A percentile compares a stretch with the other conserved stretches of the same genome.
phyloP scores from a whole-genome alignment of 2,888 invertebrate genomes.

The Leptinotarsa peninsularis region DNA sequence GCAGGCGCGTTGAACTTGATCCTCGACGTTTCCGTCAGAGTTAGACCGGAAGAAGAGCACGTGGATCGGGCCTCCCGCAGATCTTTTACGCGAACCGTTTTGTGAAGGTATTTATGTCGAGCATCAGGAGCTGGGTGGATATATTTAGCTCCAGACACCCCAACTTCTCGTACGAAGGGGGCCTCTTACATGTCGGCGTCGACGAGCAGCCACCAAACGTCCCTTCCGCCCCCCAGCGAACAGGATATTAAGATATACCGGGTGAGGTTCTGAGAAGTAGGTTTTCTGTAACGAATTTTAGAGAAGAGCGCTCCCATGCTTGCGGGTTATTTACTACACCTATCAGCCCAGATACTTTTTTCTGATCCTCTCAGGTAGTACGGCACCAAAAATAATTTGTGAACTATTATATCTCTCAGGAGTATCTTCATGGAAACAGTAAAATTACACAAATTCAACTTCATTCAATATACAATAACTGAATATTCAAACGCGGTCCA shows the following conservation, averaged over 20 bases:
- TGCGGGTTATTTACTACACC: too few species aligned
- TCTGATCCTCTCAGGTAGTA: too few species aligned
- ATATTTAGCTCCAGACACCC: slow-evolving; percentile 39
- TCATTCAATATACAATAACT: too few species aligned
- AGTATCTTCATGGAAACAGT: too few species aligned
- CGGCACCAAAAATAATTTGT: too few species aligned
- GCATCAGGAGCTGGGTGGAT: slow-evolving; percentile 15
- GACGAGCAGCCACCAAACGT: neutral
- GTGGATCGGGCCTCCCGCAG: slow-evolving; percentile 36
- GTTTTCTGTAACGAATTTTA: too few species aligned
- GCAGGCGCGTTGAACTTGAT: slow-evolving; percentile 39
- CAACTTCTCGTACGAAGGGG: slow-evolving; percentile 27
- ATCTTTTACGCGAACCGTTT: slow-evolving; percentile 13
- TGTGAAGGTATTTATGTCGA: slow-evolving; percentile 32
- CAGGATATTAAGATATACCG: neutral
- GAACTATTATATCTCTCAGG: too few species aligned
- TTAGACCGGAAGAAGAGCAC: slow-evolving; percentile 45
- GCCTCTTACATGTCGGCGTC: slow-evolving; percentile 13
- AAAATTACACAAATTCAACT: too few species aligned
- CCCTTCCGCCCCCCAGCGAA: slow-evolving; percentile 4
- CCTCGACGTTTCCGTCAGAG: slow-evolving; percentile 41
- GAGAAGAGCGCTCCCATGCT: too few species aligned
- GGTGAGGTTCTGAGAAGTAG: neutral
- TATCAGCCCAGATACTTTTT: too few species aligned
- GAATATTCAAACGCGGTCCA: too few species aligned